A percentile compares a stretch with the other conserved stretches of the same genome.
phyloP scores from a whole-genome alignment of 2,113 vertebrate genomes.

The Globicephala melas region DNA sequence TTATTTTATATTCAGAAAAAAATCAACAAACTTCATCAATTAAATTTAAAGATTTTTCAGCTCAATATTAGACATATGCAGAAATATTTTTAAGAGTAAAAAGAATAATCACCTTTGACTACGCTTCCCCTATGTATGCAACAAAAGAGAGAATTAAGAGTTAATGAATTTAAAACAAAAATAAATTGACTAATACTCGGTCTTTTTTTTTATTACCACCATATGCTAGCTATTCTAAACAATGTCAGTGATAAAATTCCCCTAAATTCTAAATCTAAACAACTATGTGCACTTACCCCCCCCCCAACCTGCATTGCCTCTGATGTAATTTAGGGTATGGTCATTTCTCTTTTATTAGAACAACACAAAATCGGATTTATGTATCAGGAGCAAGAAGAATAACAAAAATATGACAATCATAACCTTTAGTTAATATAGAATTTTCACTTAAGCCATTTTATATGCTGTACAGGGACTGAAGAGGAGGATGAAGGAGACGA shows the following conservation, averaged over 20 bases:
- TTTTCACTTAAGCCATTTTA: background rate
- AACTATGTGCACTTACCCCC: background rate
- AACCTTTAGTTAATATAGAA: background rate
- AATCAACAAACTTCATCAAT: background rate
- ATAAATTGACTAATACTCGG: background rate
- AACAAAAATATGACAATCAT: background rate
- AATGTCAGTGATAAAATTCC: background rate
- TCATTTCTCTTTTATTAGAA: background rate
- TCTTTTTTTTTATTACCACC: background rate
- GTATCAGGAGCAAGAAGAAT: background rate
- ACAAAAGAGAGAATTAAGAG: background rate
- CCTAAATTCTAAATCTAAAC: background rate
- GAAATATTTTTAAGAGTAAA: background rate
- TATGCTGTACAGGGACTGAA: constrained; percentile 85
- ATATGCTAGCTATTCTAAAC: background rate
- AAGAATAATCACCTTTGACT: background rate
- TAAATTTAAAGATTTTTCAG: background rate
- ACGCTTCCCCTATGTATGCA: background rate
- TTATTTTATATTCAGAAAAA: background rate
- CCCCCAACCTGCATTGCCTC: fast-evolving
- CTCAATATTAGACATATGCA: background rate
- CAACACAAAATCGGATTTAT: background rate
- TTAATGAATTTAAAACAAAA: background rate
- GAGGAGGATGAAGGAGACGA: constrained; percentile 97
- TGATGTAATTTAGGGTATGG: background rate